Evolutionary conservation across 2,113 vertebrate genomes (phyloP).

Genomic region (Aldabrachelys gigantea): DNA sequence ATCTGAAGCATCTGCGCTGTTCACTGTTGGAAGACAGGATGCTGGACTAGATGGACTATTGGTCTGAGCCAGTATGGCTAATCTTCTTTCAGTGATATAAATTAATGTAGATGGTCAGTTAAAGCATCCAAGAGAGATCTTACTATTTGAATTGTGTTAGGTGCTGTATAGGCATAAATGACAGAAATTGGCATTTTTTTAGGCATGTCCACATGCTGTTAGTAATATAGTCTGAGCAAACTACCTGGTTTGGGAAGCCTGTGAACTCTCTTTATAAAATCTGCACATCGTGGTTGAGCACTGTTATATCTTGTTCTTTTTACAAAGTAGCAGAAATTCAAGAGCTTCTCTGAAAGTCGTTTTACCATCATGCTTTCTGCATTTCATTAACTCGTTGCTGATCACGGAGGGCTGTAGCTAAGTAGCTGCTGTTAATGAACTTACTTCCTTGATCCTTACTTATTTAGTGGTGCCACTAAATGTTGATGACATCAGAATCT

Average conservation of each 20-base stretch:
- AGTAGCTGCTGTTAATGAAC: not conserved
- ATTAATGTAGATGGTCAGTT: not conserved
- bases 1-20: not conserved
- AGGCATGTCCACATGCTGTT: not conserved
- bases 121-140: too few relatives aligned
- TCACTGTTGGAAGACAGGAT: not conserved
- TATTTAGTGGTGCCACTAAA: constrained; percentile 57
- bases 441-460: not conserved
- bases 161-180: not conserved
- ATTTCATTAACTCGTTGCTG: not conserved
- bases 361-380: not conserved
- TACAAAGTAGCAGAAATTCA: not conserved
- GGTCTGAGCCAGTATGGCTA: not conserved
- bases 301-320: not conserved
- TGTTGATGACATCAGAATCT: constrained; percentile 47
- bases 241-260: not conserved
- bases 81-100: not conserved
- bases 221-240: not conserved
- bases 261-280: not conserved
- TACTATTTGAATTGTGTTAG: not conserved
- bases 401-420: not conserved
- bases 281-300: not conserved
- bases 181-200: not conserved
- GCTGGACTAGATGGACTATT: not conserved
- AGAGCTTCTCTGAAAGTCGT: accelerated